Evolutionary conservation across 2,797 vertebrate genomes (phyloP).

Genomic region (Pangasius krempfi): DNA sequence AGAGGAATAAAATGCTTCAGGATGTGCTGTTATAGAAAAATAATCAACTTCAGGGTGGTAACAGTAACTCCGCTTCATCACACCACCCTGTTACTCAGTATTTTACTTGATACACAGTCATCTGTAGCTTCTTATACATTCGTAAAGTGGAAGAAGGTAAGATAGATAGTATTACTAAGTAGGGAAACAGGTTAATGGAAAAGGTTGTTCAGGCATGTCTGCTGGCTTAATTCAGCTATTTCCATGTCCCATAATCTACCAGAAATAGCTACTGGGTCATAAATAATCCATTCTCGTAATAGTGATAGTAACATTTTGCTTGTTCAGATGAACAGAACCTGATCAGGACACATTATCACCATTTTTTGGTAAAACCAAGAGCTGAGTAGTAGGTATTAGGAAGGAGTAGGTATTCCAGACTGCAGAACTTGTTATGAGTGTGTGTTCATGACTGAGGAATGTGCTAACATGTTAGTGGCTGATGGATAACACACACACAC

Average conservation of each 20-base stretch:
- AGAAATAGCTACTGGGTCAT: neutral
- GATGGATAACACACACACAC: neutral
- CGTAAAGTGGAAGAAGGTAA: no score
- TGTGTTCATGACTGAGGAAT: neutral
- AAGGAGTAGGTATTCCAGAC: neutral
- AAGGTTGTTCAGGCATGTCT: neutral
- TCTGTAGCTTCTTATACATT: neutral
- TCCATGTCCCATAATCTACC: neutral
- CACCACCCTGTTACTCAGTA: neutral
- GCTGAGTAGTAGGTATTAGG: no score
- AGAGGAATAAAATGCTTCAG: no score
- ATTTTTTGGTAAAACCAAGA: neutral
- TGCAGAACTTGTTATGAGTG: neutral
- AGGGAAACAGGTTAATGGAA: neutral
- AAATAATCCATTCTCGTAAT: neutral
- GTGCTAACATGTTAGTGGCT: neutral
- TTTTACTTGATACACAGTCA: neutral
- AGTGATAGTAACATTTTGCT: neutral
- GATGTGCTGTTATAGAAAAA: neutral
- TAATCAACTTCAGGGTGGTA: neutral
- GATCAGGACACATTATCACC: neutral
- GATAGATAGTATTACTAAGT: neutral
- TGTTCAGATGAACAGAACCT: neutral
- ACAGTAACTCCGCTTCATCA: neutral
- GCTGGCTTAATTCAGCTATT: neutral